These are phyloP conservation scores for Dinocampus coccinellae DNA, from an alignment of 2,888 invertebrate genomes.

Conservation along the genomic window DNA sequence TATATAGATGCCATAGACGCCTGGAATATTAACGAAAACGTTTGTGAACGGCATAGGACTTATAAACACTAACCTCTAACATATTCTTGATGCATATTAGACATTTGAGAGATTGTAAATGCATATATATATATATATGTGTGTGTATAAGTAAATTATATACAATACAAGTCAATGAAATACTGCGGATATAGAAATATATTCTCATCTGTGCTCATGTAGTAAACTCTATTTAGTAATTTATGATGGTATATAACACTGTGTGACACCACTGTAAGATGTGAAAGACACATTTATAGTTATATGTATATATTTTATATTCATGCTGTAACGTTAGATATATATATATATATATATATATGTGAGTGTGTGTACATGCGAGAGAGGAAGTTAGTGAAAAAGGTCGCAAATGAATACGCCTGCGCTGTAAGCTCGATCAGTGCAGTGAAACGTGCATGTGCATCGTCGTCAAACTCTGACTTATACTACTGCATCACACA, in stretches of 20 bases:
- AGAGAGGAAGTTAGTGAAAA: slow-evolving; percentile 11
- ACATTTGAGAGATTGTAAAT: not conserved
- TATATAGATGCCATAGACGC: slow-evolving; percentile 5
- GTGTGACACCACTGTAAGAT: not conserved
- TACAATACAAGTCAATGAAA: slow-evolving; percentile 1
- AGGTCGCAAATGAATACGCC: slow-evolving; percentile 39
- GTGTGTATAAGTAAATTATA: not conserved
- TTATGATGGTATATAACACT: slow-evolving; percentile 22
- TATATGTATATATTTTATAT: too few species aligned
- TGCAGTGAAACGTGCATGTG: slow-evolving; percentile 37
- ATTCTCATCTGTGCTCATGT: slow-evolving; percentile 5
- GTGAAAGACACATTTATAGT: not conserved
- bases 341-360: not conserved
- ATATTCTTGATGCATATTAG: slow-evolving; percentile 10
- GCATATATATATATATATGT: not conserved
- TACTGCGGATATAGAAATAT: not conserved
- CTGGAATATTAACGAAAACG: not conserved
- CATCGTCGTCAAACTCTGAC: slow-evolving; percentile 34
- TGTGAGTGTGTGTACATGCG: not conserved
- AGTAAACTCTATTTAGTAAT: slow-evolving; percentile 14
- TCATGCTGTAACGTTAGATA: too few species aligned
- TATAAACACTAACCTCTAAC: not conserved
- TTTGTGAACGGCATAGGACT: not conserved
- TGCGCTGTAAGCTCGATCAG: slow-evolving; percentile 42
- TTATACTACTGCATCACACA: slow-evolving; percentile 34